These are phyloP conservation scores for Lichenostomus cassidix DNA, from an alignment of 2,113 vertebrate species.

Conservation along the genomic window DNA sequence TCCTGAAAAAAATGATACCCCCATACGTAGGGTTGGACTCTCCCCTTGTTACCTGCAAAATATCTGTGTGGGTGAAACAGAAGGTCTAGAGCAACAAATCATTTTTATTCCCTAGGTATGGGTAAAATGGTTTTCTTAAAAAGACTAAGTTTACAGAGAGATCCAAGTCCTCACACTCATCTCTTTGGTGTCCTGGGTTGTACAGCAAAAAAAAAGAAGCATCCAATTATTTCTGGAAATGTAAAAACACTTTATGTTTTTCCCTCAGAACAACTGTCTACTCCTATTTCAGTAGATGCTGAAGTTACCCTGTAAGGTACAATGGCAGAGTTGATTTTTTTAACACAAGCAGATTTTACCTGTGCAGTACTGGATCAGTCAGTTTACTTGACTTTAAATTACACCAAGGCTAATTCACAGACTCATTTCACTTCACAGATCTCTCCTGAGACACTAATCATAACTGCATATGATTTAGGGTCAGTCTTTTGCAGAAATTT, in stretches of 20 bases:
- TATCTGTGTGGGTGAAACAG: neutral
- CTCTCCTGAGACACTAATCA: neutral
- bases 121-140: neutral
- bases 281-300: neutral
- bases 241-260: neutral
- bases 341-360: neutral
- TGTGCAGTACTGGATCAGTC: neutral
- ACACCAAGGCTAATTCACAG: neutral
- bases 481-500: neutral
- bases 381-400: neutral
- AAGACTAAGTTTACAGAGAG: neutral
- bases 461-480: neutral
- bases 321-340: neutral
- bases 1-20: neutral
- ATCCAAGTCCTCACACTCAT: neutral
- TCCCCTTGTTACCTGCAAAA: neutral
- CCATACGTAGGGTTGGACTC: rapidly evolving
- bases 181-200: neutral
- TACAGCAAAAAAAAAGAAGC: neutral
- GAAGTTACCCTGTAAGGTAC: neutral
- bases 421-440: neutral
- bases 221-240: neutral
- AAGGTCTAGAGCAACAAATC: neutral
- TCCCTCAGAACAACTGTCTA: neutral
- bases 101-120: neutral